Evolutionary conservation across 2,888 invertebrate species (phyloP).

Genomic region (Bombylius major): DNA sequence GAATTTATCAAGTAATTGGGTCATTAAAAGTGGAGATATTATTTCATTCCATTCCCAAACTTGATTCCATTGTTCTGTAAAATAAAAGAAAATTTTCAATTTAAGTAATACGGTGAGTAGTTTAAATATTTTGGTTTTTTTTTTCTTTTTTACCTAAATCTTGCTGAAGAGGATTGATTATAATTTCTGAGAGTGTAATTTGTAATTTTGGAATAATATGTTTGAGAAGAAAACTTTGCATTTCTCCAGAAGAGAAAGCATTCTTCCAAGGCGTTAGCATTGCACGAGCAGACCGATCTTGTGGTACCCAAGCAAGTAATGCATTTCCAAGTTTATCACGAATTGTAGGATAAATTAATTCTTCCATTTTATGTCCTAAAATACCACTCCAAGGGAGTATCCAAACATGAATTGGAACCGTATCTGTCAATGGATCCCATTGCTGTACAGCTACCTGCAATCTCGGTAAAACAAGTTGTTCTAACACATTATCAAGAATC

Average conservation of each 20-base stretch:
- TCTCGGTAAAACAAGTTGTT: conserved; percentile 67
- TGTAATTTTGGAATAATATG: conserved; percentile 85
- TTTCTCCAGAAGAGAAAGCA: conserved; percentile 60
- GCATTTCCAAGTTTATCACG: conserved; percentile 83
- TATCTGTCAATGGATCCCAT: conserved; percentile 95
- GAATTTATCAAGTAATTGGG: conserved; percentile 67
- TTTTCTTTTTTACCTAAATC: conserved; percentile 41
- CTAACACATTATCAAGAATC: conserved; percentile 70
- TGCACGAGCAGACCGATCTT: conserved; percentile 81
- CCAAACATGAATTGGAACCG: conserved; percentile 93
- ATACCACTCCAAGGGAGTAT: conserved; percentile 91
- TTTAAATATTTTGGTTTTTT: not conserved
- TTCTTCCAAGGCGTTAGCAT: conserved; percentile 83
- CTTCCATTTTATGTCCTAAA: conserved; percentile 46
- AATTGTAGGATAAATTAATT: conserved; percentile 71
- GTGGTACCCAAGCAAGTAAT: conserved; percentile 88
- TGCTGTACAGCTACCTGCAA: conserved; percentile 61
- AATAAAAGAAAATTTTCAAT: not conserved
- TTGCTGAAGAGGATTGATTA: conserved; percentile 62
- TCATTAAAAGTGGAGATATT: conserved; percentile 63
- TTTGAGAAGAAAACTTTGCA: conserved; percentile 69
- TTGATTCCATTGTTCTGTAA: conserved; percentile 81
- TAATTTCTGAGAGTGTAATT: conserved; percentile 49
- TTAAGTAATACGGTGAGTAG: not conserved
- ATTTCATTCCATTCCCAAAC: conserved; percentile 89